Conservation (phyloP, 2,888 invertebrate species). For the Callyntrura guangdongensis region DNA sequence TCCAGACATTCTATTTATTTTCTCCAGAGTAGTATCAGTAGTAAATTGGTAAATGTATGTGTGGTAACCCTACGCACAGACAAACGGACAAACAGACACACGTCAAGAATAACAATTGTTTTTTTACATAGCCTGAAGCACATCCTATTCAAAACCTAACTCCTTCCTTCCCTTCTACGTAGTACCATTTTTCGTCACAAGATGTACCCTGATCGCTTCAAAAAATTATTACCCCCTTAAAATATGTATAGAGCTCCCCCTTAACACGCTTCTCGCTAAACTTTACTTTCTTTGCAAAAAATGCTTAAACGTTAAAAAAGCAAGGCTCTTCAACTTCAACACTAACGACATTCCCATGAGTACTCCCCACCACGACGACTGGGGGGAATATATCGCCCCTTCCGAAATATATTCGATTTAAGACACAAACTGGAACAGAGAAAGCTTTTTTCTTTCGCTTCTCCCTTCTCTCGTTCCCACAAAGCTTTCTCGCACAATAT, state of each 20-base stretch:
- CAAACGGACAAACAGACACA: conserved; percentile 20
- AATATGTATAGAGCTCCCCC: too few species aligned
- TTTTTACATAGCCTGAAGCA: conserved; percentile 27
- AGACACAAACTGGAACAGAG: conserved; percentile 71
- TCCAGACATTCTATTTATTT: too few species aligned
- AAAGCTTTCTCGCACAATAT: neutral
- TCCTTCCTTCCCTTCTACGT: neutral
- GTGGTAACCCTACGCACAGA: neutral
- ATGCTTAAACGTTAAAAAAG: too few species aligned
- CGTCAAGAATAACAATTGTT: neutral
- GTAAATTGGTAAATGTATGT: too few species aligned
- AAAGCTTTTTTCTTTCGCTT: too few species aligned
- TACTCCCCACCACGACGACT: too few species aligned
- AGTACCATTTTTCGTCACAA: conserved; percentile 40
- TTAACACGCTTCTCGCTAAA: neutral
- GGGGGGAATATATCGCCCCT: too few species aligned
- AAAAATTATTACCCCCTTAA: neutral
- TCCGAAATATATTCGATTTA: conserved; percentile 23
- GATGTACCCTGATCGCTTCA: conserved; percentile 49
- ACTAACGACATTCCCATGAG: too few species aligned
- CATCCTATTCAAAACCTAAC: neutral
- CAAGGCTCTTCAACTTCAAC: too few species aligned
- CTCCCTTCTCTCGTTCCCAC: neutral
- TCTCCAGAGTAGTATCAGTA: too few species aligned
- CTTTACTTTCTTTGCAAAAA: neutral